phyloP scores from a whole-genome alignment of 1,140 invertebrate species.

The Meloidogyne exigua region DNA sequence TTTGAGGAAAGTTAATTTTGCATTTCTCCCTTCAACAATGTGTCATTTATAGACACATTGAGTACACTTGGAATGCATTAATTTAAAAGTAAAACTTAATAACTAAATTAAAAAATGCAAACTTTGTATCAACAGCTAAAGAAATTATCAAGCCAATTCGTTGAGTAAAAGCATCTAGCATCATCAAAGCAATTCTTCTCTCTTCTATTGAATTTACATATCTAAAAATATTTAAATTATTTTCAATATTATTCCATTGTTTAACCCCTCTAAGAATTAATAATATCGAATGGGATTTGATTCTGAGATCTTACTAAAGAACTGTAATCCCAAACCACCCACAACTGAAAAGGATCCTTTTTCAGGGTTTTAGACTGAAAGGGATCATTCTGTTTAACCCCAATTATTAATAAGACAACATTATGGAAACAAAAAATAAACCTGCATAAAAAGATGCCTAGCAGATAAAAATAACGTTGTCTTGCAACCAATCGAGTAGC shows the following conservation, averaged over 20 bases:
- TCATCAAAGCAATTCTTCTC: not conserved
- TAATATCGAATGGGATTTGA: no score
- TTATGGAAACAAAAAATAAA: not conserved
- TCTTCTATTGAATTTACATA: not conserved
- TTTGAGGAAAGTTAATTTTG: no score
- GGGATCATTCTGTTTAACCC: no score
- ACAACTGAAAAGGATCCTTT: no score
- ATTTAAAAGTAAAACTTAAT: not conserved
- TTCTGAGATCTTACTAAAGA: no score
- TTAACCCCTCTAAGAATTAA: no score
- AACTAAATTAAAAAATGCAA: not conserved
- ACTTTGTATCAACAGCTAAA: slow-evolving; percentile 6
- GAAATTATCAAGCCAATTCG: slow-evolving; percentile 19
- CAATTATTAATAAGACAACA: no score
- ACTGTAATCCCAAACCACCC: no score
- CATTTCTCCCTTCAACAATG: not conserved
- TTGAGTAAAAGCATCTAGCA: slow-evolving; percentile 15
- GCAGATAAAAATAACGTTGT: slow-evolving; percentile 14
- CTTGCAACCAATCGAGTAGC: not conserved
- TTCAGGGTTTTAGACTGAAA: no score
- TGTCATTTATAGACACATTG: not conserved
- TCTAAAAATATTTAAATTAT: not conserved
- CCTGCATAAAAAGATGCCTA: slow-evolving; percentile 24
- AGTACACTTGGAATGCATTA: not conserved
- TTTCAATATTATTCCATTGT: not conserved